Base-by-base conservation (phyloP, 2,797 vertebrate genomes). In the Toxotes lorentzi region DNA sequence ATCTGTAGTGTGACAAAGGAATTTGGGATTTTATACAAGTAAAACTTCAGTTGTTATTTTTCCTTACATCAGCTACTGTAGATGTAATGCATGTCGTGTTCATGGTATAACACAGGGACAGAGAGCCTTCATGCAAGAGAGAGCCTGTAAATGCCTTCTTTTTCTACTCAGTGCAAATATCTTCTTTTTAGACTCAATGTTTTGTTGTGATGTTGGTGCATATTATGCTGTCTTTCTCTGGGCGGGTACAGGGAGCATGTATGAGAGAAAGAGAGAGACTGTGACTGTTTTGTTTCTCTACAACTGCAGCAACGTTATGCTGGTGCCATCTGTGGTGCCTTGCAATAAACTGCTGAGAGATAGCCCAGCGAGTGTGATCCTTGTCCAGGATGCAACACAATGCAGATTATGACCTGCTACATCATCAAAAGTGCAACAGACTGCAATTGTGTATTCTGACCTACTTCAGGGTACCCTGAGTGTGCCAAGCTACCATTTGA, bases 371-470 rank as follows among this genome's bases (percentile, higher is more conserved):
- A 40, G 8, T 60, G 32, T 50, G n/a, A 17, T 61, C 48, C 14
- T 54, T 47, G 38, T 45, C 5, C 21, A 51, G 6, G 27, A 4
- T 41, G 17, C 21, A 24, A 32, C 32, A 34, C 24, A 57, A 43
- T 23, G 4, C 27, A 41, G 21, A 40, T 17, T 53, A 13, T 40
- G 16, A 41, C 43, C 11, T 8, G 8, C 30, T 43, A 27, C 43
- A 62, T 63, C 58, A 56, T 54, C 45, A 45, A 38, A 54, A 79
- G 40, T 58, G 34, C 67, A 64, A 65, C 68, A 58, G 35, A 58
- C 47, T 59, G 53, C 38, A 40, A 11, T 48, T 69, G 53, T 56
- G 34, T 50, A 10, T 61, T 40, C 24, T 62, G 62, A 45, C 40
- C 40, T 34, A 48, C 45, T 23, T 57, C 27, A 47, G 11, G n/a